Evolutionary conservation across 2,113 vertebrate species (phyloP), one percentile per base, ranked within the genome.

Genomic region (Epinephelus lanceolatus): DNA sequence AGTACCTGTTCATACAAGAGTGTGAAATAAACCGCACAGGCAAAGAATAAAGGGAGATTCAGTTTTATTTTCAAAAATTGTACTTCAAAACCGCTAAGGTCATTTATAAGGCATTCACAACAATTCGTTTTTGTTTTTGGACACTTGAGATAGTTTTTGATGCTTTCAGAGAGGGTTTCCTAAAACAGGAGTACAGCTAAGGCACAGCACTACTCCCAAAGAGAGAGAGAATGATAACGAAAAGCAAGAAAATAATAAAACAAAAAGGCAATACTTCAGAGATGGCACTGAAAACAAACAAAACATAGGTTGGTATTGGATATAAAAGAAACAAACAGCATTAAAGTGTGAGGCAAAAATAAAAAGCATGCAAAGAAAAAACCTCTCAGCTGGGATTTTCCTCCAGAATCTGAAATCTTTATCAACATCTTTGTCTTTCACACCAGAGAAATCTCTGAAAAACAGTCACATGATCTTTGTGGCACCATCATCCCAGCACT

Each of bases 131-230:
- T 62, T 68, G 49, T 47, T 88, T 83, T 66, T 69, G 60, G 45
- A 87, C 72, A 60, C 71, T 71, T 53, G 60, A 78, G 61, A 84
- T 37, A 1, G 42, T 78, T 86, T 80, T 40, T 66, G 78, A 86
- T 69, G 59, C 33, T 83, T 86, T 82, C 66, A 72, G 61, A 61
- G 76, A 85, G 19, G 45, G 52, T 61, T 81, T 87, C 80, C 79
- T 67, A 83, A 52, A 76, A 70, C 76, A 73, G 75, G 82, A 89
- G 77, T 4, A 86, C 78, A 77, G 73, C 85, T 89, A 92, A 92
- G 91, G 91, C 91, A 91, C 91, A 66, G 68, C 85, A 63, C 80
- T 2, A 67, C 82, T 68, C 86, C 68, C 80, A 56, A 37, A 66
- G 40, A 79, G 67, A 81, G 77, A 63, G 71, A 84, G 27, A 17